Conservation (phyloP, 2,113 vertebrate genomes). For the Chloropsis hardwickii region DNA sequence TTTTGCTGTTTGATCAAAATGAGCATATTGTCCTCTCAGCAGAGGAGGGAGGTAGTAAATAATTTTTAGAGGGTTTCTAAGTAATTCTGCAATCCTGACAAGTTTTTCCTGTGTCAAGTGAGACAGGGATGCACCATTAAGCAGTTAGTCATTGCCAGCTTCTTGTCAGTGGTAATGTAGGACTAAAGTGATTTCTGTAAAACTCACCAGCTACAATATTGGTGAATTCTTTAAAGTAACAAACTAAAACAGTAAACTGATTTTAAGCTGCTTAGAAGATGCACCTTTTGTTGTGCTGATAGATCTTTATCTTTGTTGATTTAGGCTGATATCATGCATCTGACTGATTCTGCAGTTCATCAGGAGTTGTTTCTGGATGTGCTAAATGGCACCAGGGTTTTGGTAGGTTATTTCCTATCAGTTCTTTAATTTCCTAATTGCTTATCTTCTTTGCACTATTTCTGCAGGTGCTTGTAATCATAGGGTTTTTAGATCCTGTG, state of each 20-base stretch:
- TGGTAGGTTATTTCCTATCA: constrained; percentile 73
- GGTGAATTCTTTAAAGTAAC: not conserved
- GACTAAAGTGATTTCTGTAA: not conserved
- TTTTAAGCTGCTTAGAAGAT: not conserved
- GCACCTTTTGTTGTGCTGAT: not conserved
- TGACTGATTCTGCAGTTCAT: constrained; percentile 80
- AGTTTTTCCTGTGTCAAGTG: not conserved
- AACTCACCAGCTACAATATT: not conserved
- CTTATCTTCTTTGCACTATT: not conserved
- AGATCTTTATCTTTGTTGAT: not conserved
- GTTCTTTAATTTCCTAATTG: not conserved
- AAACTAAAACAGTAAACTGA: not conserved
- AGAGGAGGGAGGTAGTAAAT: not conserved
- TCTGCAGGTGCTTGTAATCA: not conserved
- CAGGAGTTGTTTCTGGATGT: constrained; percentile 91
- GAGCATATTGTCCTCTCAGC: not conserved
- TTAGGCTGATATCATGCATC: constrained; percentile 89
- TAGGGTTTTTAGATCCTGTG: not conserved
- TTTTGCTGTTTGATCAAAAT: not conserved
- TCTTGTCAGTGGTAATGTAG: not conserved
- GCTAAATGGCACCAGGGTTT: constrained; percentile 84
- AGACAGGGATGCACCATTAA: not conserved
- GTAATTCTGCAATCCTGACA: not conserved
- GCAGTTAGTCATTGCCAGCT: not conserved
- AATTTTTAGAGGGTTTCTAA: not conserved